Evolutionary conservation across 2,113 vertebrate species (phyloP), one percentile per base, ranked within the genome.

Genomic region (Cynoglossus semilaevis): DNA sequence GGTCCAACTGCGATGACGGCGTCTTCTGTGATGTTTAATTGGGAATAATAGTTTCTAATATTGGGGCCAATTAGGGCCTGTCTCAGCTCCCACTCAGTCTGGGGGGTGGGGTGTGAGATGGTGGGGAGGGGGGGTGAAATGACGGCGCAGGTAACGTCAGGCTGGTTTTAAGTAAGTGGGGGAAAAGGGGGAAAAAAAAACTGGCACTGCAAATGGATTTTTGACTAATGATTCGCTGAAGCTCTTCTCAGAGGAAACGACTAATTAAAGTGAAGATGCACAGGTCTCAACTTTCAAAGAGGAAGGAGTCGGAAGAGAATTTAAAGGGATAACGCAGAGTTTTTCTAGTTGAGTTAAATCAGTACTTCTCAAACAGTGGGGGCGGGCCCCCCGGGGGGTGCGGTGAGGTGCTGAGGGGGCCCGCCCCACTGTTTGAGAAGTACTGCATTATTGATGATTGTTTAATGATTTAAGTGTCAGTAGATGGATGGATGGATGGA

Each of bases 41-140:
- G 90, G 82, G 77, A 88, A 85, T 90, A 90, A 91, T 87, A 85
- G 84, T 90, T 88, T 84, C 83, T 87, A 80, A 89, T 87, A 86
- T 79, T 87, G 75, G 22, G 59, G 73, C 72, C 82, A 87, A 86
- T 89, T 82, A 88, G 64, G 71, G 61, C 53, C 72, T 68, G 75
- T 79, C 74, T 41, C 14, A 10, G 14, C 10, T 81, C 41, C 53
- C n/a, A 37, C 70, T 67, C 55, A 76, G 73, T 70, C 73, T 35
- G 65, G 79, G 77, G 84, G 77, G 38, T 67, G 68, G 29, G 56
- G 56, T 56, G 56, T 74, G 77, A 74, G 70, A 67, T 52, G 75
- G 72, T 63, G 66, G 57, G 59, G 38, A 67, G 50, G 43, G 13
- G 34, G 56, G 46, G 10, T 57, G 17, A 72, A 74, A 75, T 55